Conservation (phyloP, 2,797 vertebrate species). For the Cuniculus paca region DNA sequence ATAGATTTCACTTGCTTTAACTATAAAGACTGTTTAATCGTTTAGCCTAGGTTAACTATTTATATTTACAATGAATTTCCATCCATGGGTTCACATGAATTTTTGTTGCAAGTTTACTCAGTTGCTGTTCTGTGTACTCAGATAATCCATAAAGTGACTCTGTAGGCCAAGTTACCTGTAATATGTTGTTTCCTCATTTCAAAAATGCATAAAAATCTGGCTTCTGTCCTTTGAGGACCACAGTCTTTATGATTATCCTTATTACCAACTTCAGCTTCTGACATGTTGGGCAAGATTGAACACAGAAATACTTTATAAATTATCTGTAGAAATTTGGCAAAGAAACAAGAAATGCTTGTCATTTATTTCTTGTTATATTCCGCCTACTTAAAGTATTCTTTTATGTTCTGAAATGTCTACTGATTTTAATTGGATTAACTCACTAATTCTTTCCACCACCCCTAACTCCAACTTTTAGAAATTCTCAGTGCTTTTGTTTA, state of each 20-base stretch:
- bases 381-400: slow-evolving; percentile 32
- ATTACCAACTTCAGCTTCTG: slow-evolving; percentile 74
- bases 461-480: neutral
- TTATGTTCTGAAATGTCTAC: slow-evolving; percentile 37
- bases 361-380: slow-evolving; percentile 66
- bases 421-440: slow-evolving; percentile 49
- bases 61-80: slow-evolving; percentile 58
- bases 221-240: slow-evolving; percentile 65
- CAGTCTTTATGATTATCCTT: slow-evolving; percentile 65
- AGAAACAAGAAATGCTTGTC: slow-evolving; percentile 59
- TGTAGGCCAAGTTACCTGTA: neutral
- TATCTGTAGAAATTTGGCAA: slow-evolving; percentile 72
- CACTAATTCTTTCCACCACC: neutral
- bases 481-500: neutral
- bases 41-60: slow-evolving; percentile 54
- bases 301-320: slow-evolving; percentile 64
- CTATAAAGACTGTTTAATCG: slow-evolving; percentile 5
- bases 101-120: slow-evolving; percentile 47
- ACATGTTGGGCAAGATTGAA: slow-evolving; percentile 73
- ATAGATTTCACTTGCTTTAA: neutral
- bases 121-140: slow-evolving; percentile 38
- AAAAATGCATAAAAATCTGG: slow-evolving; percentile 62
- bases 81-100: neutral
- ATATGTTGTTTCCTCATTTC: slow-evolving; percentile 67
- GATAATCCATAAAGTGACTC: slow-evolving; percentile 58